Evolutionary conservation across 2,113 vertebrate genomes (phyloP).

Genomic region (Oreochromis niloticus): DNA sequence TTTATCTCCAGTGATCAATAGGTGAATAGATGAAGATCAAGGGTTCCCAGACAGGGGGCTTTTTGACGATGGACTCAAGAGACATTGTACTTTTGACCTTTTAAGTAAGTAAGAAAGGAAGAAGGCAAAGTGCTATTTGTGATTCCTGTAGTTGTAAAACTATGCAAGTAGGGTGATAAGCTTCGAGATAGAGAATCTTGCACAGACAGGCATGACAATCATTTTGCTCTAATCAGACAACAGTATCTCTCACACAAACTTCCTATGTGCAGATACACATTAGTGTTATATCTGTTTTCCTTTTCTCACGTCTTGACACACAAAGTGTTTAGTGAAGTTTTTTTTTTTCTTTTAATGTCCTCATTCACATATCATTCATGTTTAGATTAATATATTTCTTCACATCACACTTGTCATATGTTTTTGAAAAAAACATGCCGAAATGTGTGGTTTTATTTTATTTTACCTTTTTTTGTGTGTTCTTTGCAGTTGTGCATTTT

Average conservation of each 20-base stretch:
- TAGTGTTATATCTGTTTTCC: not conserved
- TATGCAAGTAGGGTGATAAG: not conserved
- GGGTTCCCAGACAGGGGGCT: not conserved
- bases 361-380: constrained; percentile 16
- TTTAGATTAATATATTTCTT: not conserved
- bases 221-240: not conserved
- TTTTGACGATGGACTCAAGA: not conserved
- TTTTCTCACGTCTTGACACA: not conserved
- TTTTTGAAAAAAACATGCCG: not conserved
- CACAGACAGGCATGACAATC: not conserved
- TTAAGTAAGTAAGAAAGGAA: not conserved
- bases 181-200: not conserved
- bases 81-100: not conserved
- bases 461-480: not conserved
- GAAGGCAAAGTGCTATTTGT: not conserved
- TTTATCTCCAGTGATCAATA: not conserved
- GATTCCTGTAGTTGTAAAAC: not conserved
- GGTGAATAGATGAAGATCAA: not conserved
- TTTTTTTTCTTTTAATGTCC: not conserved
- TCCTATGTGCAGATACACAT: not conserved
- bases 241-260: not conserved
- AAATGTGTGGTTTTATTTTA: not conserved
- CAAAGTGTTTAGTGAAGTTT: not conserved
- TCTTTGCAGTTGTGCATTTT: not conserved
- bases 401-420: not conserved